Conservation (phyloP, 2,888 invertebrate species). For the Tuberolachnus salignus region DNA sequence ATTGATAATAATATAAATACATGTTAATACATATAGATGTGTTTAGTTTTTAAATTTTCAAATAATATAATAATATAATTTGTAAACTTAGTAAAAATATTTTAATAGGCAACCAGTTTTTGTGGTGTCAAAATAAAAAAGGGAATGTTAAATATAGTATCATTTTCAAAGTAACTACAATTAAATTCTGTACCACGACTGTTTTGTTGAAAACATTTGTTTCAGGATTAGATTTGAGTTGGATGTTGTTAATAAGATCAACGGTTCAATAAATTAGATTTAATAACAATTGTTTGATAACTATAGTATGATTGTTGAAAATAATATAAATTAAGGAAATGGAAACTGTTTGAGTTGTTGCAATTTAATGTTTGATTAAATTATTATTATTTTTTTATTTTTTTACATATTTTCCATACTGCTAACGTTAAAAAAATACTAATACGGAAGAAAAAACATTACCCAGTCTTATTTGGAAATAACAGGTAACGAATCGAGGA, state of each 20-base stretch:
- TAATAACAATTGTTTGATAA: neutral
- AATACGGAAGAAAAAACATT: conserved; percentile 45
- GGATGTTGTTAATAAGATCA: neutral
- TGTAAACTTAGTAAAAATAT: conserved; percentile 7
- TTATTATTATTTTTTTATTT: too few species aligned
- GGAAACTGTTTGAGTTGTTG: neutral
- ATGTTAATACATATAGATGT: conserved; percentile 16
- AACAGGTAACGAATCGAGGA: conserved; percentile 53
- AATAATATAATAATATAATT: neutral
- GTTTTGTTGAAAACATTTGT: conserved; percentile 50
- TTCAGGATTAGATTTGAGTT: neutral
- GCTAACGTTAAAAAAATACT: conserved; percentile 45
- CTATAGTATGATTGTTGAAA: conserved; percentile 18
- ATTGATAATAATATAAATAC: conserved; percentile 23
- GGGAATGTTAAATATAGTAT: conserved; percentile 30
- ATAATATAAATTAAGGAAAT: conserved; percentile 14
- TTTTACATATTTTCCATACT: conserved; percentile 11
- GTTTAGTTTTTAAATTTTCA: conserved; percentile 3
- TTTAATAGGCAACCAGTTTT: conserved; percentile 18
- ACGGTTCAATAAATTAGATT: conserved; percentile 36
- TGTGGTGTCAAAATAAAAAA: conserved; percentile 35
- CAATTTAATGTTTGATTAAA: conserved; percentile 6
- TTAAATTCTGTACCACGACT: conserved; percentile 4
- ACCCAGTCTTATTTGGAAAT: conserved; percentile 55
- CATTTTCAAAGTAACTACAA: neutral